Base-by-base conservation (phyloP, 2,797 vertebrate genomes). In the Urosaurus nigricauda region DNA sequence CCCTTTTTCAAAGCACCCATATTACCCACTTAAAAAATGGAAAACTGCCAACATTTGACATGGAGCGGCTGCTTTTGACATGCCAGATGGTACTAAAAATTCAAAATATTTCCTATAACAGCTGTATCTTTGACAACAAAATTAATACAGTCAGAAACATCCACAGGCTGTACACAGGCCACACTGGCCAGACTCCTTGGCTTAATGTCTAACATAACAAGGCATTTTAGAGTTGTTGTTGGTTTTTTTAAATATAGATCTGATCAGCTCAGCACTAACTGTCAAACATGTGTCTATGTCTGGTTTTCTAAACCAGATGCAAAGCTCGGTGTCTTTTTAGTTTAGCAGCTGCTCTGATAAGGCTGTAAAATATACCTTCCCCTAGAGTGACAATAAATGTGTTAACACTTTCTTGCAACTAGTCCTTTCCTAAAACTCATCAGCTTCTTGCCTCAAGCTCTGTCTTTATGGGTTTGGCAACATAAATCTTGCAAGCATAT, bases 101-200 rank as follows among this genome's bases (percentile, higher is more conserved):
- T 96, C 96, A 96, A 97, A 97, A 92, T 97, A 97, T 96, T 96
- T 96, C 94, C 95, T 95, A 77, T 90, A 96, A 96, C 98, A 98
- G 97, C 97, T 98, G 98, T 97, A 95, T 96, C 92, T 97, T 94
- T 96, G 96, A 97, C 97, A 98, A 97, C 96, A 97, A 97, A 97
- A 97, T 96, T 97, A 97, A 98, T 97, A 97, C 90, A 92, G 93
- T 86, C 89, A 0, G 0, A 94, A 78, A 95, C 96, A 92, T 95
- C 92, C 93, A 88, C 89, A 11, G 92, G 90, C 65, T 91, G 40
- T 83, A 58, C 84, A 74, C 81, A 94, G 94, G 85, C 87, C 93
- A 71, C 92, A 96, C 95, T 93, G 94, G 96, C 95, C 95, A 96
- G 92, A 92, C 92, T 95, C 91, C 94, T 91, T 89, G 93, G 93